Percentiles rank a stretch among this genome's conserved stretches.
phyloP scores from a whole-genome alignment of 2,113 vertebrate genomes.

The Dipodomys ordii region DNA sequence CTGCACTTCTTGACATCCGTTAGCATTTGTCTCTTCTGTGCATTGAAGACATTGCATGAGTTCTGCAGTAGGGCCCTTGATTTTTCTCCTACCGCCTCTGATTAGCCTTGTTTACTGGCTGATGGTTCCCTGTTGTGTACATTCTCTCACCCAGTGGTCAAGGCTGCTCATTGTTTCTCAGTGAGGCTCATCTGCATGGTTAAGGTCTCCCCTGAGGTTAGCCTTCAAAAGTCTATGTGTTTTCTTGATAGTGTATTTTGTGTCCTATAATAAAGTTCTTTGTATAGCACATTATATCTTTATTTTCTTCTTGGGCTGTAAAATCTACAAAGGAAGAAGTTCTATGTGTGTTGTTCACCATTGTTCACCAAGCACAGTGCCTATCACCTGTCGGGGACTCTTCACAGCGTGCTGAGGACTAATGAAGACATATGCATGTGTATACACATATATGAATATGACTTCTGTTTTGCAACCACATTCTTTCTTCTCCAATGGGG shows the following conservation, averaged over 20 bases:
- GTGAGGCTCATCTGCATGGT: neutral
- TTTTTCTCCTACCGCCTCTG: neutral
- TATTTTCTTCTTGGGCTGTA: constrained; percentile 9
- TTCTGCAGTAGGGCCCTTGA: neutral
- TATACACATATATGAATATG: neutral
- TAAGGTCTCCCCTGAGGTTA: neutral
- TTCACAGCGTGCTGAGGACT: neutral
- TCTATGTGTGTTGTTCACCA: neutral
- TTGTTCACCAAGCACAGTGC: neutral
- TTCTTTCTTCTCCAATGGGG: neutral
- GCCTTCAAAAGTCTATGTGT: neutral
- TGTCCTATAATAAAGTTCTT: constrained; percentile 2
- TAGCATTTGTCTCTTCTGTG: neutral
- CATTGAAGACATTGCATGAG: neutral
- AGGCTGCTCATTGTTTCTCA: neutral
- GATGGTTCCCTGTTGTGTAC: neutral
- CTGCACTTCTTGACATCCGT: neutral
- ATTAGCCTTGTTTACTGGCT: neutral
- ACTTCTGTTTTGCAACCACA: neutral
- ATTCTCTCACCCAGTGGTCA: neutral
- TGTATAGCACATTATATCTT: neutral
- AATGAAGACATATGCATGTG: neutral
- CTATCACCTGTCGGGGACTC: neutral
- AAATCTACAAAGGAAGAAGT: constrained; percentile 4
- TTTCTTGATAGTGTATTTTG: constrained; percentile 24